Conservation (phyloP, 35 echinoderm and acorn worm species). For the Chiridota heheva region DNA sequence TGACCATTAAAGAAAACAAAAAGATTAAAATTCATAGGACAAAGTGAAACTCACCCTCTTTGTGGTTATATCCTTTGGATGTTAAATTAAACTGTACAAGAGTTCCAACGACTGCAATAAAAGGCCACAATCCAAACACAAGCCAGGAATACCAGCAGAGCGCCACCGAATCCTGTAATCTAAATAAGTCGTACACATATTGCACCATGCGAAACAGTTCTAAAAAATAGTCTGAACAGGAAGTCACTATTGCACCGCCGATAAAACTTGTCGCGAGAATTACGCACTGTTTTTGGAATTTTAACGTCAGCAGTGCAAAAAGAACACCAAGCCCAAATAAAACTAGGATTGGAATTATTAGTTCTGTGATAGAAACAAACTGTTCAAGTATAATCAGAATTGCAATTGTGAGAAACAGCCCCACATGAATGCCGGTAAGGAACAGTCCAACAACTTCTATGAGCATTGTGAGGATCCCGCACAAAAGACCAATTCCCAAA, state of each 20-base stretch:
- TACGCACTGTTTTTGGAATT: constrained; percentile 67
- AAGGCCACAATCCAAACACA: constrained; percentile 82
- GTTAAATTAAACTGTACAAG: constrained; percentile 85
- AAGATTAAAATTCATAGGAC: neutral
- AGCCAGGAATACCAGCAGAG: constrained; percentile 93
- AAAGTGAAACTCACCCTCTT: constrained; percentile 70
- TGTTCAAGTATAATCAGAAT: constrained; percentile 77
- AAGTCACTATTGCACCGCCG: constrained; percentile 72
- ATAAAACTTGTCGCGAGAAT: constrained; percentile 73
- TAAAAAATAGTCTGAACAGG: constrained; percentile 82
- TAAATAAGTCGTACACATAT: constrained; percentile 72
- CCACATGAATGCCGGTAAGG: constrained; percentile 89
- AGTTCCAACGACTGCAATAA: constrained; percentile 70
- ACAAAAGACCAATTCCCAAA: constrained; percentile 75
- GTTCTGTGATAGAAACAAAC: constrained; percentile 50
- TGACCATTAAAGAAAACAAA: neutral
- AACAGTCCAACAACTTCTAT: constrained; percentile 88
- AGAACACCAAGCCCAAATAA: constrained; percentile 42
- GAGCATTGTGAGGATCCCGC: constrained; percentile 94
- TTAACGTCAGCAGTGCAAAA: constrained; percentile 55
- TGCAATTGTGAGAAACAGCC: constrained; percentile 59
- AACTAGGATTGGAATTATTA: constrained; percentile 54
- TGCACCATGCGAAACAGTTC: constrained; percentile 78
- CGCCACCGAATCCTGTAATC: constrained; percentile 32
- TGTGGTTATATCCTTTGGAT: constrained; percentile 81